These are phyloP conservation scores for Chrysopa pallens DNA, from an alignment of 1,140 invertebrate genomes.

Conservation along the genomic window DNA sequence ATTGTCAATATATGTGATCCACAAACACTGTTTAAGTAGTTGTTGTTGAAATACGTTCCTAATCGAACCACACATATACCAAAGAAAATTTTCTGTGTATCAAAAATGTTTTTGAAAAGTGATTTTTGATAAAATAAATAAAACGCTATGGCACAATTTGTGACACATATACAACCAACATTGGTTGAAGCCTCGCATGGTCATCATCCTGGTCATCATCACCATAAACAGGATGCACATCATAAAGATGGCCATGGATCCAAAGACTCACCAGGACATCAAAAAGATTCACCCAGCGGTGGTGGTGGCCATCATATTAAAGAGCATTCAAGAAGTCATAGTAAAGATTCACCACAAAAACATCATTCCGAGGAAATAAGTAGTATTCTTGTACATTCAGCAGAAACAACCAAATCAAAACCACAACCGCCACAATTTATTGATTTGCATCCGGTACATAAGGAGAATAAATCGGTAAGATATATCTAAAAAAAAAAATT, in stretches of 20 bases:
- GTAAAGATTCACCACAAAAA: neutral
- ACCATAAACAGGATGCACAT: constrained; percentile 23
- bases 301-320: constrained; percentile 7
- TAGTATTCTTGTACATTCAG: too few relatives aligned
- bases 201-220: constrained; percentile 25
- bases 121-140: neutral
- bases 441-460: constrained; percentile 13
- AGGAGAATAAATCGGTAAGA: constrained; percentile 14
- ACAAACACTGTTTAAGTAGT: too few relatives aligned
- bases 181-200: constrained; percentile 31
- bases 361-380: constrained; percentile 4
- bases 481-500: neutral
- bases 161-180: constrained; percentile 35
- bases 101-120: too few relatives aligned
- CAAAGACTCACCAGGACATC: constrained; percentile 8
- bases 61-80: too few relatives aligned
- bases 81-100: too few relatives aligned
- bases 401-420: neutral
- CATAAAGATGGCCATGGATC: constrained; percentile 6
- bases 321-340: constrained; percentile 4
- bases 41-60: too few relatives aligned
- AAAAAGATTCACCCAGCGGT: constrained; percentile 6
- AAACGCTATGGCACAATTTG: constrained; percentile 32
- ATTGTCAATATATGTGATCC: too few relatives aligned
- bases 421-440: constrained; percentile 16